Evolutionary conservation across 2,888 invertebrate genomes (phyloP), one percentile per base, ranked within the genome.

Genomic region (Zhengitettix transpicula): DNA sequence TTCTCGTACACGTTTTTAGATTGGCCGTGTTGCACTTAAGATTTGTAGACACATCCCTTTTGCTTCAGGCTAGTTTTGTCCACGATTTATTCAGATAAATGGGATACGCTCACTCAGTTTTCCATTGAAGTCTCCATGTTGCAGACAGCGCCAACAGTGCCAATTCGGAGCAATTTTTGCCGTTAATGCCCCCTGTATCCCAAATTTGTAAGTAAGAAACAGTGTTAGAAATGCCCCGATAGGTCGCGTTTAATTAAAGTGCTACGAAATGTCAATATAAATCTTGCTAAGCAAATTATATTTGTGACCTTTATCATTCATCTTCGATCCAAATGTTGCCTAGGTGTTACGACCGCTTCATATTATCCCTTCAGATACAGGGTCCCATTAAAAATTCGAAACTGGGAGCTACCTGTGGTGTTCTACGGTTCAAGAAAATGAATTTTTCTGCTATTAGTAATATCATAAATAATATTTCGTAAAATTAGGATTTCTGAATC

Each of bases 121-220:
- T 28, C 28, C 28, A 28, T 28, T 28, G 28, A 41, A 70, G 69
- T 71, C 74, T 74, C 76, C 77, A 77, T 77, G 75, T 78, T 80
- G 80, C 80, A 79, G 79, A 77, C 81, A 81, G 81, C 81, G 81
- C 81, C 80, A 78, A 77, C 80, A 74, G 80, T 81, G 81, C 80
- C 80, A 78, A 81, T 79, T 80, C 78, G 75, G 73, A 73, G 80
- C 78, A 80, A 79, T 80, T 80, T 81, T 78, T 77, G 77, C 77
- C 75, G 77, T 74, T 75, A 79, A 81, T 81, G 81, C 81, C 81
- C 81, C 81, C 81, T 81, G 75, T 76, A 74, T 76, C 75, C 74
- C 60, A 62, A 64, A 64, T 61, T 62, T 61, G 65, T 65, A 65
- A 65, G 65, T 65, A 65, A 61, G 64, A 63, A 64, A 63, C 60